Percentiles rank a stretch among this genome's conserved stretches.
These are phyloP conservation scores for Myotis davidii DNA, from an alignment of 2,113 vertebrate genomes.

Conservation along the genomic window DNA sequence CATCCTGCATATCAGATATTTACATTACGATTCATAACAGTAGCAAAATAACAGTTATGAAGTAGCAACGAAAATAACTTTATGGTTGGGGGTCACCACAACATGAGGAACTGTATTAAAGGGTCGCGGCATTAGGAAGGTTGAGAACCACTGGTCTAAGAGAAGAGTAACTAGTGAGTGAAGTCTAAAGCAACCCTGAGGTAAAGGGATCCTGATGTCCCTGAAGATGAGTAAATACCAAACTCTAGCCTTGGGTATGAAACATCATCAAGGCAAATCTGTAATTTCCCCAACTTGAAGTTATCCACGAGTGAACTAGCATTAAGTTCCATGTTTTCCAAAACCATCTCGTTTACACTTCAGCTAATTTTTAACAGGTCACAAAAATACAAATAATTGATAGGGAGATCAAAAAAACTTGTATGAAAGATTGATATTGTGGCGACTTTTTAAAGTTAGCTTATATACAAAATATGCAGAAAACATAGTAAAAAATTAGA, in stretches of 20 bases:
- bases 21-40: too few relatives aligned
- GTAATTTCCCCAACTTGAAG: not conserved
- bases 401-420: not conserved
- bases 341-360: not conserved
- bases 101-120: too few relatives aligned
- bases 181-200: not conserved
- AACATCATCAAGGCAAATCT: not conserved
- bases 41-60: too few relatives aligned
- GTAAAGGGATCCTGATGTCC: not conserved
- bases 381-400: slow-evolving; percentile 16
- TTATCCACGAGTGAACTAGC: not conserved
- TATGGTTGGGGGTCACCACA: too few relatives aligned
- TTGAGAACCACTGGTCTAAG: not conserved
- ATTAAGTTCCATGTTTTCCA: not conserved
- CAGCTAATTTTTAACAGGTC: slow-evolving; percentile 13
- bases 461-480: not conserved
- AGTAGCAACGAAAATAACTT: too few relatives aligned
- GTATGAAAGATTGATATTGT: not conserved
- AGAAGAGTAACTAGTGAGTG: not conserved
- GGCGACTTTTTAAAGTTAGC: not conserved
- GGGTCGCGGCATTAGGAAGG: too few relatives aligned
- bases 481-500: not conserved
- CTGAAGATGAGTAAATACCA: not conserved
- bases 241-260: not conserved
- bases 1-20: too few relatives aligned